These are phyloP conservation scores for Mylabris phalerata DNA, from an alignment of 1,140 invertebrate species.

Conservation along the genomic window DNA sequence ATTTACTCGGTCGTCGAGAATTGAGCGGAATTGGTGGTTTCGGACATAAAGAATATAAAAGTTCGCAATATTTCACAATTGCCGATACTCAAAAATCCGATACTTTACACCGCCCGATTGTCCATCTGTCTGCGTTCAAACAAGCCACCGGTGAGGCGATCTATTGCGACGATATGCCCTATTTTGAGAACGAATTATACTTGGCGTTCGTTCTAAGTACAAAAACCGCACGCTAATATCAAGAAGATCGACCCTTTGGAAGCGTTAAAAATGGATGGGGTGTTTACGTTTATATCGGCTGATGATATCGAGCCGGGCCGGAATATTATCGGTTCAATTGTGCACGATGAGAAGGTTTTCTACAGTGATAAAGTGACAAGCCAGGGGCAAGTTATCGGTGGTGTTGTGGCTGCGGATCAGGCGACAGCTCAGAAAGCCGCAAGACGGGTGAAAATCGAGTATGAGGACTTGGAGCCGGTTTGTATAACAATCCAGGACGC, in stretches of 20 bases:
- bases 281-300: constrained; percentile 64
- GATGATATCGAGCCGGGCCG: constrained; percentile 50
- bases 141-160: constrained; percentile 88
- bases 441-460: constrained; percentile 63
- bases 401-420: constrained; percentile 69
- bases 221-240: constrained; percentile 74
- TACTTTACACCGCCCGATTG: constrained; percentile 72
- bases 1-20: constrained; percentile 43
- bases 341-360: constrained; percentile 73
- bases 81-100: constrained; percentile 55
- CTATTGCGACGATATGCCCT: constrained; percentile 86
- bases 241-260: constrained; percentile 61
- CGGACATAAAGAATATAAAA: constrained; percentile 54
- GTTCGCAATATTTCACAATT: constrained; percentile 76
- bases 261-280: constrained; percentile 66
- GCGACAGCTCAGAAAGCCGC: constrained; percentile 66
- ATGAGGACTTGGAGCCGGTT: constrained; percentile 66
- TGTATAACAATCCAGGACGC: constrained; percentile 84
- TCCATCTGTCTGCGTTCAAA: constrained; percentile 77
- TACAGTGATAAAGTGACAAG: constrained; percentile 59
- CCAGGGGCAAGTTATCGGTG: constrained; percentile 73
- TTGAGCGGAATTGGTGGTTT: constrained; percentile 55
- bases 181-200: constrained; percentile 64
- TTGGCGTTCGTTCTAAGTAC: constrained; percentile 71
- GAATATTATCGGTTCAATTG: constrained; percentile 44